phyloP scores from a whole-genome alignment of 2,888 invertebrate species.

The Tortrix viridana region DNA sequence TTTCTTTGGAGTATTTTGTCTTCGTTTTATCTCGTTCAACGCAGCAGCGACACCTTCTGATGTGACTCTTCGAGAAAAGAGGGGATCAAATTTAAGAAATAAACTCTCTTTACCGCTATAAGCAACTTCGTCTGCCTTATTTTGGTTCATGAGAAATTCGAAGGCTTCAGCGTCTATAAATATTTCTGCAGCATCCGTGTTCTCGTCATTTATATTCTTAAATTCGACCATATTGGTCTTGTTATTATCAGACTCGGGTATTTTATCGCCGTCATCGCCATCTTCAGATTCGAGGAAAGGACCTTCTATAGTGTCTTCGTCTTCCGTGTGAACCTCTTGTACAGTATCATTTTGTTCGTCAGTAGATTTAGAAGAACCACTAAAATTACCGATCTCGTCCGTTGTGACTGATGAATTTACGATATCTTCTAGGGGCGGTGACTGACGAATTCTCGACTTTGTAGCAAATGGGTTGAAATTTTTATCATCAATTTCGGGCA shows the following conservation, averaged over 20 bases:
- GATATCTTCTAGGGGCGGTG: constrained; percentile 49
- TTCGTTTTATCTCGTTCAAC: constrained; percentile 60
- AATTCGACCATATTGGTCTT: constrained; percentile 64
- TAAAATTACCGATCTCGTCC: constrained; percentile 50
- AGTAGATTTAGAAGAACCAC: constrained; percentile 57
- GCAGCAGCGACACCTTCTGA: constrained; percentile 66
- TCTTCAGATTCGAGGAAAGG: constrained; percentile 73
- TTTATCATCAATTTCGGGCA: constrained; percentile 70
- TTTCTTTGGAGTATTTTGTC: constrained; percentile 68
- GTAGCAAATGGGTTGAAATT: constrained; percentile 69
- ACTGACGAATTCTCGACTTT: constrained; percentile 60
- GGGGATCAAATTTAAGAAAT: constrained; percentile 77
- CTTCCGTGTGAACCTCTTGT: constrained; percentile 69
- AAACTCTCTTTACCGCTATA: constrained; percentile 79
- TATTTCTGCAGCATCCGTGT: constrained; percentile 63
- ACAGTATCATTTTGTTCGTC: constrained; percentile 61
- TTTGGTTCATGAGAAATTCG: constrained; percentile 75
- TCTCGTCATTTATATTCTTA: constrained; percentile 58
- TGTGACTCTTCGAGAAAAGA: constrained; percentile 72
- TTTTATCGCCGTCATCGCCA: constrained; percentile 51
- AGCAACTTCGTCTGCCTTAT: constrained; percentile 62
- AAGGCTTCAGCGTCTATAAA: constrained; percentile 79
- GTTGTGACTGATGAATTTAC: constrained; percentile 49
- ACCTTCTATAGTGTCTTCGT: constrained; percentile 76
- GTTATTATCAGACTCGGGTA: constrained; percentile 50